These are phyloP conservation scores for Campylorhamphus procurvoides DNA, from an alignment of 2,113 vertebrate species.

Conservation along the genomic window DNA sequence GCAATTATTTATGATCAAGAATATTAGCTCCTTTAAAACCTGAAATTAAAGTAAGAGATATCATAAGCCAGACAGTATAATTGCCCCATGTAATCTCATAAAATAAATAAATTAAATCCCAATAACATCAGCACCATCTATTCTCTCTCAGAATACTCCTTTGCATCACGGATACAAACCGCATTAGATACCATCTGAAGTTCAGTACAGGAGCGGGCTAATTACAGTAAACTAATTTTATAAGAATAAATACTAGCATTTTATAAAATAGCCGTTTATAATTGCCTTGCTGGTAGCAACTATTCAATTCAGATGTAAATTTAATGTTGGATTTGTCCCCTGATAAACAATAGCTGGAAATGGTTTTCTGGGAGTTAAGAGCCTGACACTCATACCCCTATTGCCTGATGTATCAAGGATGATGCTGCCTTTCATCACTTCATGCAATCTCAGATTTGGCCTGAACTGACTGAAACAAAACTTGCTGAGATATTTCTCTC, in stretches of 20 bases:
- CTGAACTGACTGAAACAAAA: background rate
- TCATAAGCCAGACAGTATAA: background rate
- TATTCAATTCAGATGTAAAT: background rate
- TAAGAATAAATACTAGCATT: background rate
- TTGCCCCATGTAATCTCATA: background rate
- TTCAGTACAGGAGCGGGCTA: background rate
- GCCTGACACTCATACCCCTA: background rate
- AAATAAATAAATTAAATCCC: background rate
- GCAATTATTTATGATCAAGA: background rate
- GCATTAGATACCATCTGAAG: background rate
- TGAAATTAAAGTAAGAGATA: background rate
- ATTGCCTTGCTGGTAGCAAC: background rate
- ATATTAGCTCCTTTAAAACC: background rate
- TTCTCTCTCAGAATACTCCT: background rate
- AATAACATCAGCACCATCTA: background rate
- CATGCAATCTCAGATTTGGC: background rate
- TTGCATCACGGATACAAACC: background rate
- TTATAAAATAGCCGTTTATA: background rate
- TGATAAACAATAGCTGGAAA: background rate
- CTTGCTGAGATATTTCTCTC: too few species aligned
- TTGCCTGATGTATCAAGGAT: background rate
- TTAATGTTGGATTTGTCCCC: background rate
- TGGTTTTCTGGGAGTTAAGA: background rate
- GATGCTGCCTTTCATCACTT: background rate
- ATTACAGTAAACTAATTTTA: background rate